Percentiles rank a stretch among this genome's conserved stretches.
phyloP scores from a whole-genome alignment of 2,797 vertebrate genomes.

The Tenualosa ilisha region DNA sequence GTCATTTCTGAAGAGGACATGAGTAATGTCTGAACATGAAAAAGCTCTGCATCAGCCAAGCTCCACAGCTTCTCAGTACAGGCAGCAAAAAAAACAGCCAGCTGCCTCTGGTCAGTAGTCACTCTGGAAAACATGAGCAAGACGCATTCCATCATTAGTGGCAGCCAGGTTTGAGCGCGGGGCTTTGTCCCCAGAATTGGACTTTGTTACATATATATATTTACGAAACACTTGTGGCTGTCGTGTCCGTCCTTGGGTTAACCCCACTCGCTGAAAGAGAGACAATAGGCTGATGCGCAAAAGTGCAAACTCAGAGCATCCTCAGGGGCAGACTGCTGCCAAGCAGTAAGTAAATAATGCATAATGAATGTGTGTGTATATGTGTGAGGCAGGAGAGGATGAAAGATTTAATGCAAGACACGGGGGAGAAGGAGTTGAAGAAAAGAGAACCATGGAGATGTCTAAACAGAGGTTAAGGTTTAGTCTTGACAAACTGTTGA shows the following conservation, averaged over 20 bases:
- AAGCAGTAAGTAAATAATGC: constrained; percentile 18
- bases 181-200: neutral
- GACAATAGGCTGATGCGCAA: neutral
- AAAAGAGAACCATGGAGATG: neutral
- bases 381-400: neutral
- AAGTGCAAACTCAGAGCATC: neutral
- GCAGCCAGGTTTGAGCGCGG: neutral
- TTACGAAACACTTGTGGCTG: neutral
- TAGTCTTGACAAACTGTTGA: neutral
- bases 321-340: neutral
- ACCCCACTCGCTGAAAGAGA: neutral
- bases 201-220: neutral
- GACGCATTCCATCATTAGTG: neutral
- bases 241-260: neutral
- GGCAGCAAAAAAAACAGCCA: neutral
- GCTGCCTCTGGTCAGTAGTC: neutral
- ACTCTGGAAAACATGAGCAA: constrained; percentile 14
- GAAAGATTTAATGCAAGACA: constrained; percentile 9
- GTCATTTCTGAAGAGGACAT: constrained; percentile 48
- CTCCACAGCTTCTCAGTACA: neutral
- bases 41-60: constrained; percentile 39
- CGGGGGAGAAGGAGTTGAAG: neutral
- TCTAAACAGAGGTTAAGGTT: neutral
- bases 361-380: neutral
- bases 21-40: constrained; percentile 48